phyloP scores from a whole-genome alignment of 2,113 vertebrate species.

The Rhabdornis inornatus region DNA sequence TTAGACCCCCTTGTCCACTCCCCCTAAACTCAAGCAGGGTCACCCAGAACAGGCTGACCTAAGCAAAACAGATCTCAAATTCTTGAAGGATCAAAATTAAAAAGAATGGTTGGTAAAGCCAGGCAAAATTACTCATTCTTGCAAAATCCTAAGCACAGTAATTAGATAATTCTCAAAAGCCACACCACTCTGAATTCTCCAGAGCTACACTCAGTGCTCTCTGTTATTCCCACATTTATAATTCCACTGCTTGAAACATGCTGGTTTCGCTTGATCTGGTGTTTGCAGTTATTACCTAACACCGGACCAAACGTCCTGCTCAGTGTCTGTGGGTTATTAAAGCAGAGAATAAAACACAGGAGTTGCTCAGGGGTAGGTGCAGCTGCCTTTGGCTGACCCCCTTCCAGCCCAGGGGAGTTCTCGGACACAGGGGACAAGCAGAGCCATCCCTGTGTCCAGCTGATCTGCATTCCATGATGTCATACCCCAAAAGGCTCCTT shows the following conservation, averaged over 20 bases:
- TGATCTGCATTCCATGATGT: neutral
- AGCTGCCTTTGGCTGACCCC: neutral
- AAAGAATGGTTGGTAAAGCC: neutral
- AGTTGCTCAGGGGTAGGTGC: neutral
- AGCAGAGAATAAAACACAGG: neutral
- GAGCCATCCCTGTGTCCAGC: neutral
- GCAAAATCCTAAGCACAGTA: neutral
- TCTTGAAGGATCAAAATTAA: neutral
- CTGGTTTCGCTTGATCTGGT: neutral
- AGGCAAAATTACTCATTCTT: neutral
- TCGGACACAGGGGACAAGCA: neutral
- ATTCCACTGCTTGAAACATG: neutral
- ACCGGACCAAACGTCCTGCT: neutral
- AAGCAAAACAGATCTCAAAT: neutral
- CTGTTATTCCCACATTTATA: neutral
- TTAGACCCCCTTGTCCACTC: neutral
- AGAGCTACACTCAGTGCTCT: neutral
- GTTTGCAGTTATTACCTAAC: neutral
- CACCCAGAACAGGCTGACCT: neutral
- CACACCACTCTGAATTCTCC: neutral
- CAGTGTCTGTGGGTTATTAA: neutral
- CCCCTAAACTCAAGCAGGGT: neutral
- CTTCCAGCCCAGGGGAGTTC: neutral
- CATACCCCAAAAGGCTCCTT: conserved; percentile 2
- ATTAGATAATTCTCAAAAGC: neutral